Evolutionary conservation across 1,140 invertebrate genomes (phyloP).

Genomic region (Planococcus citri): DNA sequence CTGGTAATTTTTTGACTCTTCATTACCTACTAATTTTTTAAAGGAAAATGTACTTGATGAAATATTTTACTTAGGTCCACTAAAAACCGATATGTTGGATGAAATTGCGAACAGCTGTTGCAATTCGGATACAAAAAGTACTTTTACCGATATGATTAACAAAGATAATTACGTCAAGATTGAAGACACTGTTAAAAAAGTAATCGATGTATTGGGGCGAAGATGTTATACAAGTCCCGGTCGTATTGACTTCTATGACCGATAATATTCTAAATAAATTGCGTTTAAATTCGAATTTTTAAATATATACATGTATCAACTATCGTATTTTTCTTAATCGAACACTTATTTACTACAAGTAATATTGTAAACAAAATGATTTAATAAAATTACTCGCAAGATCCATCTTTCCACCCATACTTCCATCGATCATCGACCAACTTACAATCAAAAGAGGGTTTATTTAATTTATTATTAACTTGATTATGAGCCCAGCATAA

Average conservation of each 20-base stretch:
- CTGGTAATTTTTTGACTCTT: constrained; percentile 56
- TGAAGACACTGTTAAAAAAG: constrained; percentile 58
- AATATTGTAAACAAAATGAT: not conserved
- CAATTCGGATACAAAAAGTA: constrained; percentile 46
- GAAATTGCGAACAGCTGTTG: constrained; percentile 44
- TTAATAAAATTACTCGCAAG: constrained; percentile 51
- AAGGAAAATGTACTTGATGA: not conserved
- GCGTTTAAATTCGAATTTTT: not conserved
- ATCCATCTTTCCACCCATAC: constrained; percentile 91
- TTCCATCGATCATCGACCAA: constrained; percentile 85
- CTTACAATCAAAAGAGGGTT: constrained; percentile 82
- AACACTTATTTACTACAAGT: not conserved
- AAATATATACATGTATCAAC: no score
- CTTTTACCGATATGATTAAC: constrained; percentile 41
- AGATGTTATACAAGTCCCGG: constrained; percentile 66
- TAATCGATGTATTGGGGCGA: constrained; percentile 54
- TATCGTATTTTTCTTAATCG: no score
- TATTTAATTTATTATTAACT: constrained; percentile 84
- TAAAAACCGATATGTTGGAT: constrained; percentile 81
- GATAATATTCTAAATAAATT: not conserved
- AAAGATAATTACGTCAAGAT: constrained; percentile 53
- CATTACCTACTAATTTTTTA: not conserved
- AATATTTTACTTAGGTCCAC: constrained; percentile 39
- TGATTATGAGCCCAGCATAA: constrained; percentile 86
- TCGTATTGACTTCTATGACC: constrained; percentile 65